Conservation (phyloP, 2,113 vertebrate genomes). For the Anhinga anhinga region DNA sequence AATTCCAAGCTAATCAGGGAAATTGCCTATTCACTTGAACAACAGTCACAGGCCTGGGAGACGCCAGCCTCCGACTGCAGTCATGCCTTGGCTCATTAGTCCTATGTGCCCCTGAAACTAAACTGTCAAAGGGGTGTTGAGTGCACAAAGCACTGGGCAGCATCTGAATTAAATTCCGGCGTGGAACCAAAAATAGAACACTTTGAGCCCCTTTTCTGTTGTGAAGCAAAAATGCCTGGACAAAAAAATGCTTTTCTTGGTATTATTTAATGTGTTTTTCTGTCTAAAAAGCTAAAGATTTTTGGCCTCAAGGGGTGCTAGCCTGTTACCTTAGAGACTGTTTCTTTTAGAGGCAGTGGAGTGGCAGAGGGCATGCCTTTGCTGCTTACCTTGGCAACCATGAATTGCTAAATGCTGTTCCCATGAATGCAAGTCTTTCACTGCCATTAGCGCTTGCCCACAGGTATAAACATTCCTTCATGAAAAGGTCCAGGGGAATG, state of each 20-base stretch:
- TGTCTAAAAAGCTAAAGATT: conserved; percentile 65
- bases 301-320: conserved; percentile 74
- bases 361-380: conserved; percentile 78
- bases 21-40: conserved; percentile 52
- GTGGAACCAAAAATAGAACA: conserved; percentile 57
- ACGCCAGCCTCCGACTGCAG: conserved; percentile 13
- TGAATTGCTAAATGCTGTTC: conserved; percentile 67
- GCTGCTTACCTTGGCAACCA: conserved; percentile 82
- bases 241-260: conserved; percentile 51
- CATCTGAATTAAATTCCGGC: conserved; percentile 60
- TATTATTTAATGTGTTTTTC: conserved; percentile 65
- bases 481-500: conserved; percentile 72
- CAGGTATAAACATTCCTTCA: conserved; percentile 80
- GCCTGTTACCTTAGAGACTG: conserved; percentile 76
- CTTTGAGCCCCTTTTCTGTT: conserved; percentile 29
- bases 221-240: conserved; percentile 9
- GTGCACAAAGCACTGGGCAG: conserved; percentile 36
- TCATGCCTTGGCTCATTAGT: conserved; percentile 62
- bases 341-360: conserved; percentile 72
- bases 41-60: conserved; percentile 49
- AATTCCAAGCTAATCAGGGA: conserved; percentile 57
- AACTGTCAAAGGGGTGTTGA: conserved; percentile 46
- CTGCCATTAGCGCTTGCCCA: conserved; percentile 72
- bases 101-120: conserved; percentile 42
- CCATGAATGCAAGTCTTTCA: conserved; percentile 84